Evolutionary conservation across 2,113 vertebrate genomes (phyloP).

Genomic region (Indri indri): DNA sequence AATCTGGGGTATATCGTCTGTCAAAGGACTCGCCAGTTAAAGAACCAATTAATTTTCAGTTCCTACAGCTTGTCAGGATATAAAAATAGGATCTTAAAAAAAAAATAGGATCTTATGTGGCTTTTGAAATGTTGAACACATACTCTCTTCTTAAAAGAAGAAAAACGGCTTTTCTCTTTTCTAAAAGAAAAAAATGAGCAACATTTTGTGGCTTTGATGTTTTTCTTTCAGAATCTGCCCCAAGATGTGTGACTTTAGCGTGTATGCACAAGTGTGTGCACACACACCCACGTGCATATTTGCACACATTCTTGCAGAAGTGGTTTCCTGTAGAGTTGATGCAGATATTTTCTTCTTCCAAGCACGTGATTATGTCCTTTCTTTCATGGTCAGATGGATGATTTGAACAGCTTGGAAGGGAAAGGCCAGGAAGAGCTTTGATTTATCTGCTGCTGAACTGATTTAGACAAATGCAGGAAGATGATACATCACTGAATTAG

Average conservation of each 20-base stretch:
- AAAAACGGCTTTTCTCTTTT: constrained; percentile 23
- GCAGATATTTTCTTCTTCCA: neutral
- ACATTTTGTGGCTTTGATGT: neutral
- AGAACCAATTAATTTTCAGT: constrained; percentile 62
- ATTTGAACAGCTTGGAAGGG: constrained; percentile 61
- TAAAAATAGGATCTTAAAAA: constrained; percentile 52
- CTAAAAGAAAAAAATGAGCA: neutral
- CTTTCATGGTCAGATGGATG: constrained; percentile 47
- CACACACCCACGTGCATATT: neutral
- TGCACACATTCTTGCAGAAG: neutral
- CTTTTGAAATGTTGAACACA: constrained; percentile 59
- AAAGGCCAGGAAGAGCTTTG: constrained; percentile 65
- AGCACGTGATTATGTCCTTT: constrained; percentile 3
- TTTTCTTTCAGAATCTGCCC: neutral
- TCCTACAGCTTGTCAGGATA: neutral
- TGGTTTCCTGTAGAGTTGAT: neutral
- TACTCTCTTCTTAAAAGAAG: neutral
- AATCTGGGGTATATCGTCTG: neutral
- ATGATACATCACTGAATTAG: constrained; percentile 62
- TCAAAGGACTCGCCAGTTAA: constrained; percentile 56
- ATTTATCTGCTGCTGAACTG: constrained; percentile 70
- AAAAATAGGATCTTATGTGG: constrained; percentile 38
- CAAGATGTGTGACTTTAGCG: neutral
- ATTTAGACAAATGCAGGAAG: constrained; percentile 61
- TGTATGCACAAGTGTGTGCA: fast-evolving